Evolutionary conservation across 2,888 invertebrate species (phyloP).

Genomic region (Yponomeuta plumbellus): DNA sequence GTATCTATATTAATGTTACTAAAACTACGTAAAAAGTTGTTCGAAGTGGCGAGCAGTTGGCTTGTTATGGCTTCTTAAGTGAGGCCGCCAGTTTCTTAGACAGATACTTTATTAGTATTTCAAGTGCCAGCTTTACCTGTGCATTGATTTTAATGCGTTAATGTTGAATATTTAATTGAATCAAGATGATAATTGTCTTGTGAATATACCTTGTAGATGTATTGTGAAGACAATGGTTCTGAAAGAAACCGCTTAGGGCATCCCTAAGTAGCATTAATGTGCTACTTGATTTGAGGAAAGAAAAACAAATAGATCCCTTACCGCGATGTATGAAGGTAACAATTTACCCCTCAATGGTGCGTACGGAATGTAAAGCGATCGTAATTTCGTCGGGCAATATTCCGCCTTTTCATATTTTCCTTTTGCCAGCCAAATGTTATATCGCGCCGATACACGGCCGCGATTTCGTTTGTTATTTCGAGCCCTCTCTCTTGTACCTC

Average conservation of each 20-base stretch:
- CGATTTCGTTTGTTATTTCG: constrained; percentile 72
- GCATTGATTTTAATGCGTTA: background rate
- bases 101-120: constrained; percentile 1
- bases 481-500: constrained; percentile 47
- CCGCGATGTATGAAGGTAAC: constrained; percentile 69
- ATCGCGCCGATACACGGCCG: constrained; percentile 63
- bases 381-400: constrained; percentile 74
- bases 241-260: background rate
- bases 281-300: constrained; percentile 43
- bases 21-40: no score
- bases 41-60: no score
- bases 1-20: no score
- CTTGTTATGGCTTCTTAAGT: no score
- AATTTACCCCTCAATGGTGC: constrained; percentile 70
- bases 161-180: background rate
- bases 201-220: no score
- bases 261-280: constrained; percentile 19
- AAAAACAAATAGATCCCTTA: constrained; percentile 69
- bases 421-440: constrained; percentile 65
- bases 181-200: no score
- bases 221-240: no score
- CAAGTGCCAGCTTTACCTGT: background rate
- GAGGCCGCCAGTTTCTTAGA: constrained; percentile 4
- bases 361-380: constrained; percentile 71
- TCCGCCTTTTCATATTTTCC: constrained; percentile 72